Percentiles rank a stretch among this genome's conserved stretches.
Conservation (phyloP, 2,113 vertebrate genomes). For the Cygnus atratus region DNA sequence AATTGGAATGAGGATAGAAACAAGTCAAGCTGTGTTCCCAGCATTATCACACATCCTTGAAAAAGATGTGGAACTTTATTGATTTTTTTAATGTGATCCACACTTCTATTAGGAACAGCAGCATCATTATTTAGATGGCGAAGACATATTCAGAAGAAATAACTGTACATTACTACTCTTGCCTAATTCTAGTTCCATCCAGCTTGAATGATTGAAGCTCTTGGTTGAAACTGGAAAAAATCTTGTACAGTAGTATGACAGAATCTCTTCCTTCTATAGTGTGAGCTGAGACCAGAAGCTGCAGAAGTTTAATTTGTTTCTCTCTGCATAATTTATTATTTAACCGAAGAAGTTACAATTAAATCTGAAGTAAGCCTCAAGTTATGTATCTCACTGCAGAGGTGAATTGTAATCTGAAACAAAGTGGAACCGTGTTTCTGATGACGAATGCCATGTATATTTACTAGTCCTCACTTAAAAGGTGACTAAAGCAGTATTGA, state of each 20-base stretch:
- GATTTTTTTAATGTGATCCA: neutral
- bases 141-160: neutral
- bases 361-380: neutral
- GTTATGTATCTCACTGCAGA: neutral
- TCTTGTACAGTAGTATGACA: neutral
- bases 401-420: neutral
- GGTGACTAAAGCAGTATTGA: neutral
- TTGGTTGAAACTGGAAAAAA: neutral
- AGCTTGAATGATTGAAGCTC: neutral
- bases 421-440: neutral
- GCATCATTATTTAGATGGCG: neutral
- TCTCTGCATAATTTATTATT: neutral
- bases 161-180: neutral
- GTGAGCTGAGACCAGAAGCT: neutral
- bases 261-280: neutral
- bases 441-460: neutral
- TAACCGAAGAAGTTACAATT: constrained; percentile 14
- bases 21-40: neutral
- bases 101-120: neutral
- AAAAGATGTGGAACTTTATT: neutral
- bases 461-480: constrained; percentile 13
- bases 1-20: neutral
- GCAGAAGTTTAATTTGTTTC: neutral
- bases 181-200: neutral
- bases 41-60: neutral